phyloP scores from a whole-genome alignment of 2,113 vertebrate genomes.

The Clarias gariepinus region DNA sequence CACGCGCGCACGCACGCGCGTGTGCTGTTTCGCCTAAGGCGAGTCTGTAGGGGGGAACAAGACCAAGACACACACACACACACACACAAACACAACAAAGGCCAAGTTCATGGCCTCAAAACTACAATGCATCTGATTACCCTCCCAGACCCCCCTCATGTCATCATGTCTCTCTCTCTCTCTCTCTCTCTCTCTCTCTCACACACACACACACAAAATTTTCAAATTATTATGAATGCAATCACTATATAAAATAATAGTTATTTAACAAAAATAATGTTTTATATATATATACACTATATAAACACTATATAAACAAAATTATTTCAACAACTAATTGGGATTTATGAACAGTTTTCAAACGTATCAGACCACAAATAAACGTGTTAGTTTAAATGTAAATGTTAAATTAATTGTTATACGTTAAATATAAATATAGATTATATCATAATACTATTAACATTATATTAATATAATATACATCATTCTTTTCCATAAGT shows the following conservation, averaged over 20 bases:
- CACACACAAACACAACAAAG: constrained; percentile 44
- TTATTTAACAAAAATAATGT: too few species aligned
- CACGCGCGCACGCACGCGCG: neutral
- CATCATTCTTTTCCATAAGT: too few species aligned
- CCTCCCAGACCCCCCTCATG: neutral
- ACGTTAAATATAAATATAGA: too few species aligned
- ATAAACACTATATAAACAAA: neutral
- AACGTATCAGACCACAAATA: neutral
- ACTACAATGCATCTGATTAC: constrained; percentile 40
- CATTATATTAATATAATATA: too few species aligned
- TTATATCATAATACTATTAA: too few species aligned
- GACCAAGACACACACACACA: constrained; percentile 9
- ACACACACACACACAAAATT: constrained; percentile 15
- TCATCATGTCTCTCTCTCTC: neutral
- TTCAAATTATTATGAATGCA: neutral
- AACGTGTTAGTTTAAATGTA: too few species aligned
- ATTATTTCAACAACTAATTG: neutral
- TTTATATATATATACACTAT: too few species aligned
- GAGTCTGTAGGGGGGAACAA: neutral
- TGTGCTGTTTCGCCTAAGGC: neutral
- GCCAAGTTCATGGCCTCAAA: constrained; percentile 56
- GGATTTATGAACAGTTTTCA: neutral
- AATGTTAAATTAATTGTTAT: too few species aligned
- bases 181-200: constrained; percentile 1
- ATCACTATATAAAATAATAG: neutral